A percentile compares a stretch with the other conserved stretches of the same genome.
phyloP scores from a whole-genome alignment of 1,140 invertebrate species.

The Papilio machaon region DNA sequence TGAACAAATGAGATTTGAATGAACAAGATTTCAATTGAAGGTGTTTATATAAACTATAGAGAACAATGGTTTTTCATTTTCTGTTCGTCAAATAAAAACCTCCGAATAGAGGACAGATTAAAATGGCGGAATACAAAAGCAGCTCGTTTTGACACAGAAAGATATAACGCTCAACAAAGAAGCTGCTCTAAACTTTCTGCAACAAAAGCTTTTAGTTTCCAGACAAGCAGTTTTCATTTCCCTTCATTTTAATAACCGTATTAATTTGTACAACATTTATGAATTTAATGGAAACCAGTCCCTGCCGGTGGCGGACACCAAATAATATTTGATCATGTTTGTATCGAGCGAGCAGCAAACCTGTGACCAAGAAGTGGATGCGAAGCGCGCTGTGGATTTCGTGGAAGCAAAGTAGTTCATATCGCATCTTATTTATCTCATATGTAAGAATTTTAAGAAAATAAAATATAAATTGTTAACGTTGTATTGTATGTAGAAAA shows the following conservation, averaged over 20 bases:
- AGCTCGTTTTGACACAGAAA: neutral
- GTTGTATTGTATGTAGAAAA: neutral
- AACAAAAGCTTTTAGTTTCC: slow-evolving; percentile 5
- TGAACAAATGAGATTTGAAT: neutral
- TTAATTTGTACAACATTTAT: neutral
- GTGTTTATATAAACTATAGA: neutral
- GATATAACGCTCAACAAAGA: slow-evolving; percentile 12
- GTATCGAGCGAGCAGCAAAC: too few species aligned
- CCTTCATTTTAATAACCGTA: neutral
- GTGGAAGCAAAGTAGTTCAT: neutral
- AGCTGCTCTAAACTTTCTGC: slow-evolving; percentile 16
- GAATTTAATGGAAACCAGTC: neutral
- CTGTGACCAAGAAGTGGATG: too few species aligned
- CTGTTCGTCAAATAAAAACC: slow-evolving; percentile 20
- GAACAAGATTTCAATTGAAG: neutral
- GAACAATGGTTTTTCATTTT: slow-evolving; percentile 19
- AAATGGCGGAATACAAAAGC: slow-evolving; percentile 21
- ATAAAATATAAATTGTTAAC: neutral
- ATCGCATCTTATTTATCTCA: neutral
- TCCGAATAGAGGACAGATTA: slow-evolving; percentile 11
- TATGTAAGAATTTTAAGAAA: neutral
- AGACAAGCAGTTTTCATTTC: slow-evolving; percentile 7
- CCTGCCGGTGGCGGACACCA: too few species aligned
- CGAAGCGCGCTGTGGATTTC: too few species aligned
- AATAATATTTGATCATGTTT: too few species aligned